Conservation (phyloP, 2,888 invertebrate genomes). For the Branchipolynoe longqiensis region DNA sequence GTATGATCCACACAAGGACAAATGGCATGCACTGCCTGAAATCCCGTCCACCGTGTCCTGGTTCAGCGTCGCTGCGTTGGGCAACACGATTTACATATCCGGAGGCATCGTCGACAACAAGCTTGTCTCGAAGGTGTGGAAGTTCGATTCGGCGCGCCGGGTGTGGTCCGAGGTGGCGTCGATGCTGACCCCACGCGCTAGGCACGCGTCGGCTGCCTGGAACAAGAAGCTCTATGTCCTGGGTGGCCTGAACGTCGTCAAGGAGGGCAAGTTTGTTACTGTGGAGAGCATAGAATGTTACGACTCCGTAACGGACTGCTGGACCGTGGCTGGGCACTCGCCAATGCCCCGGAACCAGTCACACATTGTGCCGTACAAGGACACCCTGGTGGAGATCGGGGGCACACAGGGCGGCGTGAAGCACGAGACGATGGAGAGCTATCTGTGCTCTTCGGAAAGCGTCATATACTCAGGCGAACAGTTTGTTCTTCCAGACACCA, state of each 20-base stretch:
- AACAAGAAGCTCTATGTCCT: conserved; percentile 77
- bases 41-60: conserved; percentile 76
- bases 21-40: conserved; percentile 77
- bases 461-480: conserved; percentile 78
- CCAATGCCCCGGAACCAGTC: conserved; percentile 79
- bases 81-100: conserved; percentile 77
- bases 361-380: conserved; percentile 75
- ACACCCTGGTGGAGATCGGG: conserved; percentile 79
- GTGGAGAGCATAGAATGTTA: conserved; percentile 80
- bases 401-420: conserved; percentile 73
- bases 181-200: conserved; percentile 78
- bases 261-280: conserved; percentile 71
- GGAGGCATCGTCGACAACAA: conserved; percentile 79
- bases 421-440: conserved; percentile 80
- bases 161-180: conserved; percentile 75
- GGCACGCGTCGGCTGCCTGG: conserved; percentile 77
- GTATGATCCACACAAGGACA: conserved; percentile 79
- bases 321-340: conserved; percentile 77
- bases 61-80: conserved; percentile 77
- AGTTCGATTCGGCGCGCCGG: conserved; percentile 77
- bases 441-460: conserved; percentile 72
- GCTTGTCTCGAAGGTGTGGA: conserved; percentile 77
- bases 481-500: conserved; percentile 78
- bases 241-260: conserved; percentile 77
- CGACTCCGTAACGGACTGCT: conserved; percentile 72